Conservation (phyloP, 2,888 invertebrate species). For the Cacoxenus indagator region DNA sequence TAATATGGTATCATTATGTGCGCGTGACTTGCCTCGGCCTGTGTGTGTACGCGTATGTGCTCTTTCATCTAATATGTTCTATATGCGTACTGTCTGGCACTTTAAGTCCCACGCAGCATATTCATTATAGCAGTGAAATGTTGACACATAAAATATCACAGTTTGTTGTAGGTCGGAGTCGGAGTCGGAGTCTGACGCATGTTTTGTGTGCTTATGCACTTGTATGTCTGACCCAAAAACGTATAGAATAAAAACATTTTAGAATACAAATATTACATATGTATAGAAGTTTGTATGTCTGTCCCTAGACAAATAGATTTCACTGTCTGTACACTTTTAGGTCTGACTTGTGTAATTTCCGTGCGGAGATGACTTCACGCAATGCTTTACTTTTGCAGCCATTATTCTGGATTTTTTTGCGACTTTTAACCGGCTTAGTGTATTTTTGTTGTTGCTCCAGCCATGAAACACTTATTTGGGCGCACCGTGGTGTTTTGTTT, state of each 20-base stretch:
- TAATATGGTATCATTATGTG: constrained; percentile 47
- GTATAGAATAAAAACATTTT: neutral
- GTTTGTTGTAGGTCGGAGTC: constrained; percentile 5
- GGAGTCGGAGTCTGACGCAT: neutral
- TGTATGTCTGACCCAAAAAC: constrained; percentile 7
- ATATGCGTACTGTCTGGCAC: constrained; percentile 24
- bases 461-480: neutral
- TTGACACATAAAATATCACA: constrained; percentile 22
- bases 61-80: constrained; percentile 40
- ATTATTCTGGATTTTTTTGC: constrained; percentile 25
- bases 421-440: constrained; percentile 48
- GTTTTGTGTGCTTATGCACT: neutral
- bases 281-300: neutral
- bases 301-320: neutral
- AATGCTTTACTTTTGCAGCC: neutral
- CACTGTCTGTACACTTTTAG: neutral
- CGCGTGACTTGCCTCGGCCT: neutral
- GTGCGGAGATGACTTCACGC: neutral
- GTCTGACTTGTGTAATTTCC: neutral
- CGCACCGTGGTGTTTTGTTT: neutral
- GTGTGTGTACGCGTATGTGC: constrained; percentile 26
- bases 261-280: neutral
- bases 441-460: constrained; percentile 37
- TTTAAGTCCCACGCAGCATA: constrained; percentile 34
- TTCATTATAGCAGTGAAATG: constrained; percentile 13